Base-by-base conservation (phyloP, 2,797 vertebrate genomes). In the Myoxocephalus aenaeus region DNA sequence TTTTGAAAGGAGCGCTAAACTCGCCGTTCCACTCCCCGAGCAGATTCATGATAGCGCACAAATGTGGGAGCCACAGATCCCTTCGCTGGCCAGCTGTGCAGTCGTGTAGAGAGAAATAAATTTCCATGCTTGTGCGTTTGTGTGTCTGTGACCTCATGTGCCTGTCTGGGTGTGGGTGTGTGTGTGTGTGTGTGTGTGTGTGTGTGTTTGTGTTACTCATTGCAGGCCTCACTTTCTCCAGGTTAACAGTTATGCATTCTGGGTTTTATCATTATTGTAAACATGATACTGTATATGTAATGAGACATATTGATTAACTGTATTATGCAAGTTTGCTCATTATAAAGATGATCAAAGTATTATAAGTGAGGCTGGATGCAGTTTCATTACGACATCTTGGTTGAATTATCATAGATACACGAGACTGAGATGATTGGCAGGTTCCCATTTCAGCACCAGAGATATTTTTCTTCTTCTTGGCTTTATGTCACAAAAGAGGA, bases 291-390 rank as follows among this genome's bases (percentile, higher is more conserved):
- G 86, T 86, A 78, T 88, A 81, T 88, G 84, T 87, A 65, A 83
- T 80, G 83, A 83, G 63, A 90, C 86, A 90, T 81, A 81, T 72
- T 85, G 79, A 90, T 89, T 84, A 91, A 92, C 77, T 85, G 89
- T 87, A 87, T 82, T 89, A 89, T 89, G 86, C 87, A 91, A 90
- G 81, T 83, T 92, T 81, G 85, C 70, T 80, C 79, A 94, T 90
- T 95, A 94, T 94, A 93, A 89, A 80, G 70, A 73, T 75, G 71
- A 77, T 86, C 51, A 70, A 73, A 76, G 53, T 66, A 67, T 75
- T 17, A 73, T 51, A 65, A 34, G 2, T n/a, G 50, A 32, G 36
- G n/a, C 68, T 68, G 32, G 3, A 25, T 18, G 32, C 20, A 11
- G 22, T 71, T 75, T 56, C 72, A 48, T 56, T 46, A 38, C 40